A percentile compares a stretch with the other conserved stretches of the same genome.
phyloP scores from a whole-genome alignment of 1,140 invertebrate genomes.

The Caerostris darwini region DNA sequence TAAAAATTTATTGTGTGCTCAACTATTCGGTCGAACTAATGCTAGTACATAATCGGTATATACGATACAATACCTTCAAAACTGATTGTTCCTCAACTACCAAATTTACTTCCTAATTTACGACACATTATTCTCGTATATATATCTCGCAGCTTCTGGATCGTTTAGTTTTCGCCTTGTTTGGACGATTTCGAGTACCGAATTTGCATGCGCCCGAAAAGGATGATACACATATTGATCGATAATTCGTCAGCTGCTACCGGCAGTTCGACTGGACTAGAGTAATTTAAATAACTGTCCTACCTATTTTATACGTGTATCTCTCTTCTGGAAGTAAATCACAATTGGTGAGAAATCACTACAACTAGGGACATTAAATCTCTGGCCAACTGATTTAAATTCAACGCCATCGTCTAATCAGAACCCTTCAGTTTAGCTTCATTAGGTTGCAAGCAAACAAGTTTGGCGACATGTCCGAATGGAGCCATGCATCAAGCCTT shows the following conservation, averaged over 20 bases:
- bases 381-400: constrained; percentile 60
- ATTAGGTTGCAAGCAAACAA: constrained; percentile 54
- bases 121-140: not conserved
- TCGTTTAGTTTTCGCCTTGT: not conserved
- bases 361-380: constrained; percentile 21
- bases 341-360: constrained; percentile 51
- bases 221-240: no score
- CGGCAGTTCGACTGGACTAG: not conserved
- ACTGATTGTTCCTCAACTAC: not conserved
- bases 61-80: no score
- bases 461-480: constrained; percentile 57
- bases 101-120: no score
- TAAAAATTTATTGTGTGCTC: no score
- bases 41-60: no score
- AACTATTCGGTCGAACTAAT: no score
- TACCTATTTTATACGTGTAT: not conserved
- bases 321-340: not conserved
- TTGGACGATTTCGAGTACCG: not conserved
- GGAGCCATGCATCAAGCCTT: constrained; percentile 45
- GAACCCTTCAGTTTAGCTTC: constrained; percentile 61
- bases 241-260: constrained; percentile 11
- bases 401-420: constrained; percentile 56
- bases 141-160: not conserved
- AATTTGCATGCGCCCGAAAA: not conserved
- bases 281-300: constrained; percentile 44